A percentile compares a stretch with the other conserved stretches of the same genome.
These are phyloP conservation scores for Drosophila siamana DNA, from an alignment of 2,888 invertebrate genomes.

Conservation along the genomic window DNA sequence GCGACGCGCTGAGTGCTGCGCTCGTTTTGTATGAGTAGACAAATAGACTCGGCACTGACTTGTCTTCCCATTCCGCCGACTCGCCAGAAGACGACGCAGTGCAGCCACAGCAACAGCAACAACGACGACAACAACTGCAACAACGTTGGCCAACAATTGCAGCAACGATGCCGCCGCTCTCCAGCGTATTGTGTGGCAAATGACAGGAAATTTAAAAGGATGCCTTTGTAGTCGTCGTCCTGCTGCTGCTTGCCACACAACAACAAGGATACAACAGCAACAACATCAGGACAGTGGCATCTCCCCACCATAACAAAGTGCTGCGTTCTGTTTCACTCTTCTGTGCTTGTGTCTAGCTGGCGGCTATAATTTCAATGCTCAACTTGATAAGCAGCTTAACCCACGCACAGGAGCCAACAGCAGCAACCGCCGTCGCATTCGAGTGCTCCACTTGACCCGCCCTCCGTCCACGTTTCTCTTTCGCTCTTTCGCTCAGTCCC, in stretches of 20 bases:
- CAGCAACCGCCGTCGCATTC: slow-evolving; percentile 40
- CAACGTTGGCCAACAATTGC: slow-evolving; percentile 66
- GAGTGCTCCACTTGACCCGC: slow-evolving; percentile 63
- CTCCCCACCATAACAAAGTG: slow-evolving; percentile 70
- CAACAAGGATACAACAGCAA: slow-evolving; percentile 40
- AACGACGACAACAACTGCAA: slow-evolving; percentile 51
- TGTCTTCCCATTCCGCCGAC: slow-evolving; percentile 16
- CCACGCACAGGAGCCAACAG: slow-evolving; percentile 58
- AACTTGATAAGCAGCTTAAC: slow-evolving; percentile 81
- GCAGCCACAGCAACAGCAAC: slow-evolving; percentile 37
- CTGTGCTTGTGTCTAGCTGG: slow-evolving; percentile 75
- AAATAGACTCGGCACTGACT: slow-evolving; percentile 69
- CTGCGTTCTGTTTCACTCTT: slow-evolving; percentile 63
- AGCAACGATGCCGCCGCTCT: slow-evolving; percentile 66
- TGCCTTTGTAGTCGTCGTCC: slow-evolving; percentile 77
- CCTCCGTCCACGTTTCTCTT: not conserved
- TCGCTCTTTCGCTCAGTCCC: not conserved
- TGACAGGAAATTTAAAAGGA: slow-evolving; percentile 82
- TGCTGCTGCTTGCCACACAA: slow-evolving; percentile 49
- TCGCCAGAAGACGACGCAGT: slow-evolving; percentile 25
- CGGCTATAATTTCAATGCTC: slow-evolving; percentile 81
- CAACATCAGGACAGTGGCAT: slow-evolving; percentile 47
- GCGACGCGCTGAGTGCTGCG: slow-evolving; percentile 71
- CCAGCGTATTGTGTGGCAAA: slow-evolving; percentile 80
- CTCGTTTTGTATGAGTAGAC: slow-evolving; percentile 64